Conservation (phyloP, 2,797 vertebrate species). For the Alcedo atthis region DNA sequence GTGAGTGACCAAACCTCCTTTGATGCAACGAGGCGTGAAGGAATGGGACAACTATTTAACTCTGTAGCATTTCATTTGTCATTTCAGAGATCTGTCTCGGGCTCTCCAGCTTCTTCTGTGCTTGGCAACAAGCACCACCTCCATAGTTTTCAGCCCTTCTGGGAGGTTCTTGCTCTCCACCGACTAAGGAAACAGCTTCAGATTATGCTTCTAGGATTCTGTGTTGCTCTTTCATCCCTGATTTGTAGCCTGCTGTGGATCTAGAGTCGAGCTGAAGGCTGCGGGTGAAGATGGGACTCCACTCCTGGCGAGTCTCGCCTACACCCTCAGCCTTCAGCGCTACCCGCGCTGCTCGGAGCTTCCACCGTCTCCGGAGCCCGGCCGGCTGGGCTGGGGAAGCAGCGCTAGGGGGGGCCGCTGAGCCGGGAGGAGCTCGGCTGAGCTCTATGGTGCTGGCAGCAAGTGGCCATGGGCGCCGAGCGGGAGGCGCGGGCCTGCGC, state of each 20-base stretch:
- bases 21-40: accelerated
- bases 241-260: accelerated
- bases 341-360: no score
- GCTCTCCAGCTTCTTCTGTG: not conserved
- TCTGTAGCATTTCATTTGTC: not conserved
- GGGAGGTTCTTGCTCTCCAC: not conserved
- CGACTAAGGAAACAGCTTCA: not conserved
- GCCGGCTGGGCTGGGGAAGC: not conserved
- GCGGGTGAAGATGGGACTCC: not conserved
- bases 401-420: not conserved
- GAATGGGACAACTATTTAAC: not conserved
- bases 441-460: not conserved
- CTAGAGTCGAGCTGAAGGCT: not conserved
- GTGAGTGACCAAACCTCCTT: not conserved
- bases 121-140: not conserved
- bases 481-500: conserved; percentile 3
- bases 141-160: accelerated
- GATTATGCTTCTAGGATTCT: not conserved
- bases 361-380: not conserved
- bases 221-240: accelerated
- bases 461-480: conserved; percentile 2
- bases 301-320: not conserved
- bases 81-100: not conserved
- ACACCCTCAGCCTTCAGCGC: not conserved
- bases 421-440: not conserved